A percentile compares a stretch with the other conserved stretches of the same genome.
Evolutionary conservation across 2,113 vertebrate species (phyloP).

Genomic region (Aegotheles bennettii): DNA sequence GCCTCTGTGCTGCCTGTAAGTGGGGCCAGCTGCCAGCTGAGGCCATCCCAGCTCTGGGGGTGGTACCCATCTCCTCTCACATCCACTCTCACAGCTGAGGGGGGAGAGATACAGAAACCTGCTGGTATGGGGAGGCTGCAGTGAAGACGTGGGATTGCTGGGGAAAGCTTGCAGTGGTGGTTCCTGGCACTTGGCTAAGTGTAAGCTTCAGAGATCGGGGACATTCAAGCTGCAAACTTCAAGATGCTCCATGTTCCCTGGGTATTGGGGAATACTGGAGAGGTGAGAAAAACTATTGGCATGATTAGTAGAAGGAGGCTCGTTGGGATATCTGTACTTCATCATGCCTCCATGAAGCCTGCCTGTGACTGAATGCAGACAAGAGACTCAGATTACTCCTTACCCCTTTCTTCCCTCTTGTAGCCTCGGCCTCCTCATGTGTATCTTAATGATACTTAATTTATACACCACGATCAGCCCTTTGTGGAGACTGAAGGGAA

Average conservation of each 20-base stretch:
- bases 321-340: not conserved
- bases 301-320: not conserved
- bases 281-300: not conserved
- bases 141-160: not conserved
- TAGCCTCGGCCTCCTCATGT: not conserved
- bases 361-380: not conserved
- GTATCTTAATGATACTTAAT: not conserved
- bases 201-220: not conserved
- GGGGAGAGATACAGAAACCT: not conserved
- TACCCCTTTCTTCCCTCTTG: not conserved
- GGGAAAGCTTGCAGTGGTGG: not conserved
- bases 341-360: not conserved
- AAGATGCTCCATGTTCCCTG: not conserved
- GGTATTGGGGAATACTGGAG: not conserved
- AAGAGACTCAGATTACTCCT: not conserved
- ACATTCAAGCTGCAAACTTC: not conserved
- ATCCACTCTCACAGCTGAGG: not conserved
- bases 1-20: not conserved
- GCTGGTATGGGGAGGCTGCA: not conserved
- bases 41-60: fast-evolving
- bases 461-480: fast-evolving
- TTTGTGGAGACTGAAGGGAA: not conserved
- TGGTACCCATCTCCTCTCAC: fast-evolving
- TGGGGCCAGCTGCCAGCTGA: not conserved
- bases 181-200: not conserved